Conservation (phyloP, 2,113 vertebrate species). For the Physeter macrocephalus region DNA sequence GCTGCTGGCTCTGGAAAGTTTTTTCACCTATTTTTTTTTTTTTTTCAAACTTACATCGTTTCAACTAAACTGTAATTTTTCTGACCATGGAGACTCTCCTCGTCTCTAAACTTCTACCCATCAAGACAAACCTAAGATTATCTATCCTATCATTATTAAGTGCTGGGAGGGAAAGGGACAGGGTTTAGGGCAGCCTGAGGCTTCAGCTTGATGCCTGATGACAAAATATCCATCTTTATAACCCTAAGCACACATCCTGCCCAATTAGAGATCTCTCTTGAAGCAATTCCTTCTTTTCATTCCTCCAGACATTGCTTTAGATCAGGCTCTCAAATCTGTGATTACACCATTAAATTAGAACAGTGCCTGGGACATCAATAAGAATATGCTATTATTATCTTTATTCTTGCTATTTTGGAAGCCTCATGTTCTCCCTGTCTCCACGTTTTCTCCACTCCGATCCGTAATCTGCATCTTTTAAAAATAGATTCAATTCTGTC, state of each 20-base stretch:
- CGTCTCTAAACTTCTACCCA: background rate
- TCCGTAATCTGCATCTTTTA: background rate
- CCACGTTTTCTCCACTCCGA: background rate
- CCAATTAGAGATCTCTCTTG: background rate
- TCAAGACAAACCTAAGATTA: background rate
- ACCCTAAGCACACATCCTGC: background rate
- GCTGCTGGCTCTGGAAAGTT: background rate
- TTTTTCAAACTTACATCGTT: background rate
- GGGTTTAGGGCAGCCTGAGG: background rate
- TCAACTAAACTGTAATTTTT: background rate
- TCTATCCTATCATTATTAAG: background rate
- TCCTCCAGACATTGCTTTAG: background rate
- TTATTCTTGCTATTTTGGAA: slow-evolving; percentile 9
- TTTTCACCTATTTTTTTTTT: background rate
- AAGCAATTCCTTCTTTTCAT: background rate
- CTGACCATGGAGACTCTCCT: background rate
- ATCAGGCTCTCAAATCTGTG: background rate
- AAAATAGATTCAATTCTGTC: slow-evolving; percentile 17
- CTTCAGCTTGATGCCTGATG: background rate
- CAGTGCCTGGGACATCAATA: background rate
- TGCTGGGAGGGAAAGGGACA: background rate
- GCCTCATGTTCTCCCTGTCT: background rate
- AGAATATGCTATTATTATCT: slow-evolving; percentile 31
- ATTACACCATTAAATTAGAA: slow-evolving; percentile 30
- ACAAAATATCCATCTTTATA: background rate